Conservation (phyloP, 2,888 invertebrate species). For the Andrena bucephala region DNA sequence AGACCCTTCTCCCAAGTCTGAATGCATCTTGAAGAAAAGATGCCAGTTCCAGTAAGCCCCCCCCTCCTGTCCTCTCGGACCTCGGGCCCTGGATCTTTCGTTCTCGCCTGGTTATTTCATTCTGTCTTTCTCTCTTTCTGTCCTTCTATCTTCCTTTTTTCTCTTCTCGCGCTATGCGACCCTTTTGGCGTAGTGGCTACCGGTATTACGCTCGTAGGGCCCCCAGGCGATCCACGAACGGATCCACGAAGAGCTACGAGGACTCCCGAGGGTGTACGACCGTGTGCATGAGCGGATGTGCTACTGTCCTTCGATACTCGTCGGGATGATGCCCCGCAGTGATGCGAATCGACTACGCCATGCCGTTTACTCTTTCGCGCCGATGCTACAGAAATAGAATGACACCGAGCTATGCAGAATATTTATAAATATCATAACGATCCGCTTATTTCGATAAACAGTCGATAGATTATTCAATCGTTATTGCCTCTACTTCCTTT, state of each 20-base stretch:
- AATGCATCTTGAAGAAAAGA: conserved; percentile 77
- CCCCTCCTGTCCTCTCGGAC: conserved; percentile 58
- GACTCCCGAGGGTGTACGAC: conserved; percentile 76
- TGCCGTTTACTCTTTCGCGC: conserved; percentile 39
- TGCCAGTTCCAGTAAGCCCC: conserved; percentile 67
- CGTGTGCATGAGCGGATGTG: conserved; percentile 60
- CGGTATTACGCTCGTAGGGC: conserved; percentile 84
- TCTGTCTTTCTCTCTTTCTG: conserved; percentile 32
- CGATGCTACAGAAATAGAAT: conserved; percentile 35
- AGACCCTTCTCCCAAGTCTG: conserved; percentile 65
- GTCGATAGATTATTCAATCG: too few relatives aligned
- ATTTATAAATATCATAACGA: conserved; percentile 27
- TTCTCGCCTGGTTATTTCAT: conserved; percentile 43
- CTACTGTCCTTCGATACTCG: conserved; percentile 67
- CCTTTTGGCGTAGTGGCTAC: conserved; percentile 83
- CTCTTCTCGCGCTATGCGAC: conserved; percentile 68
- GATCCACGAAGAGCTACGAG: conserved; percentile 76
- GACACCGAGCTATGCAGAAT: conserved; percentile 22
- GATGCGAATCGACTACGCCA: conserved; percentile 44
- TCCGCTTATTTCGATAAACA: background rate
- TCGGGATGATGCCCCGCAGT: conserved; percentile 63
- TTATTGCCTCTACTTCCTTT: too few relatives aligned
- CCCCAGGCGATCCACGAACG: conserved; percentile 76
- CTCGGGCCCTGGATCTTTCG: conserved; percentile 51
- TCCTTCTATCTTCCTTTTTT: conserved; percentile 41